Evolutionary conservation across 2,888 invertebrate species (phyloP), one percentile per base, ranked within the genome.

Genomic region (Lasioglossum lativentre): DNA sequence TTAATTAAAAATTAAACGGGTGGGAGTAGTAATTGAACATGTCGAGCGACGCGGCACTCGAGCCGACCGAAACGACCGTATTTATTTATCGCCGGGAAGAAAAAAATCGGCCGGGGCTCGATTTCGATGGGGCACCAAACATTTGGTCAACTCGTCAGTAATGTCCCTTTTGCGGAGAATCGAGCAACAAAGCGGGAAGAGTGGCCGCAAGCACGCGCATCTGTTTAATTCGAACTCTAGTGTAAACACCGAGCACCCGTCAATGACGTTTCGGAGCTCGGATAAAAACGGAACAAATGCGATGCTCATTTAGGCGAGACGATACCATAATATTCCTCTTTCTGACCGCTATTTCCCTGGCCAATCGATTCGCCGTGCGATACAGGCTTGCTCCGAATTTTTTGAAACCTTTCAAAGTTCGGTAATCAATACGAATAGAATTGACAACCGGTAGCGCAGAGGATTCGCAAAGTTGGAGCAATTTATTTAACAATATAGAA

Each of bases 121-220:
- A 42, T 16, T 27, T 66, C 66, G 8, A 66, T 19, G 19, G 4
- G 19, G 66, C 34, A 34, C 63, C 52, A 27, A 52, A 76, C 63
- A 47, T 74, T 70, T n/a, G 34, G 30, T 42, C 27, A 66, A 66
- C 66, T 66, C 66, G 66, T 66, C 66, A 19, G 66, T 66, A 66
- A 66, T 66, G 34, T 66, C 30, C 66, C 34, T 30, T 66, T 66
- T 66, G 68, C 68, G 68, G 68, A 40, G 38, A 40, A 70, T 66
- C 34, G n/a, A 70, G 68, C 38, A 70, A 40, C 68, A 70, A 40
- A 70, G n/a, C 38, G 14, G n/a, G 23, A 40, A 5, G 23, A 75
- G 40, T 59, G 14, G 42, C n/a, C 42, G 30, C 40, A 40, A 42
- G 42, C 59, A 45, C 45, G 30, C 42, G 63, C 63, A 23, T 75